phyloP scores from a whole-genome alignment of 2,888 invertebrate genomes.

The Brachyptera putata region DNA sequence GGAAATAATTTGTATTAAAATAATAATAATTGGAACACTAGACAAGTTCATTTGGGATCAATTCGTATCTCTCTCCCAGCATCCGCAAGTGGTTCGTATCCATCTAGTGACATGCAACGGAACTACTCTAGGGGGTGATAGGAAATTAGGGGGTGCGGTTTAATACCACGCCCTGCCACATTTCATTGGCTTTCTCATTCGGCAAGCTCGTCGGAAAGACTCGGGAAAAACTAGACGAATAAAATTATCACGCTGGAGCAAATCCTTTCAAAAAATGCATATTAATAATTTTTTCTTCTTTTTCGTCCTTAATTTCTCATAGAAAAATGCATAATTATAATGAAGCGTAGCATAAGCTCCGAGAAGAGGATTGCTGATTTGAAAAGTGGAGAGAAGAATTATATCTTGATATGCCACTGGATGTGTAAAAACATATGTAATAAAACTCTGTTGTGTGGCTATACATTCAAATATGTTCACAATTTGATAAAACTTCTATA shows the following conservation, averaged over 20 bases:
- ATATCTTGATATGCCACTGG: no score
- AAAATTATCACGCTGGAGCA: not conserved
- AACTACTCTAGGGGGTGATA: not conserved
- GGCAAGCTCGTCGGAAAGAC: slow-evolving; percentile 6
- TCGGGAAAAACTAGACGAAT: slow-evolving; percentile 7
- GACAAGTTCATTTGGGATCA: no score
- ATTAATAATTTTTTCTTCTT: not conserved
- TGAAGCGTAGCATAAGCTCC: slow-evolving; percentile 17
- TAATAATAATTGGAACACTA: no score
- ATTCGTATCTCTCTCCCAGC: not conserved
- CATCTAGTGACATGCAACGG: slow-evolving; percentile 11
- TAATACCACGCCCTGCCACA: slow-evolving; percentile 20
- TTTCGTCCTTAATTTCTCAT: slow-evolving; percentile 16
- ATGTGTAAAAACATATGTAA: no score
- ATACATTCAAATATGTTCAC: no score
- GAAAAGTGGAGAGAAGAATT: not conserved
- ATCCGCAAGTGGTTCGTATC: no score
- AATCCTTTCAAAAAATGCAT: slow-evolving; percentile 11
- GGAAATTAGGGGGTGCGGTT: slow-evolving; percentile 21
- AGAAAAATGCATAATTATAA: slow-evolving; percentile 22
- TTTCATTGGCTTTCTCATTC: slow-evolving; percentile 25
- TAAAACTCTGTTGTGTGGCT: no score
- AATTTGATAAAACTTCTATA: no score
- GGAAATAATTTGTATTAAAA: no score
- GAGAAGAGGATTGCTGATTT: slow-evolving; percentile 19